Conservation (phyloP, 2,113 vertebrate species). For the Dunckerocampus dactyliophorus region DNA sequence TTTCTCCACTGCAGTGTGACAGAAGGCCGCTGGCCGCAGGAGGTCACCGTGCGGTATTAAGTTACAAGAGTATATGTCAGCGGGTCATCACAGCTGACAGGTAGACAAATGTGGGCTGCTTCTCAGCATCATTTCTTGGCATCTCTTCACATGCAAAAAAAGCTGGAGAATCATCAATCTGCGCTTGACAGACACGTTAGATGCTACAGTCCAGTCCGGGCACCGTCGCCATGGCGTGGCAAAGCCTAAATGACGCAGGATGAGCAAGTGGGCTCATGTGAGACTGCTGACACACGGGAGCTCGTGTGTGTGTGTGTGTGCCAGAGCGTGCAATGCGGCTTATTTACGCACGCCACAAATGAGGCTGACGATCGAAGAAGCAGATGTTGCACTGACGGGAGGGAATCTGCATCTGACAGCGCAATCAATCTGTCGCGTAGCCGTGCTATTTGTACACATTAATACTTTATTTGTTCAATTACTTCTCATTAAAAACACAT, state of each 20-base stretch:
- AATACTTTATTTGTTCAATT: neutral
- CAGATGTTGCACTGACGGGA: constrained; percentile 30
- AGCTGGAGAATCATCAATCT: constrained; percentile 1
- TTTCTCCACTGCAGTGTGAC: constrained; percentile 26
- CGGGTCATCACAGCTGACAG: constrained; percentile 16
- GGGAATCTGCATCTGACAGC: constrained; percentile 20
- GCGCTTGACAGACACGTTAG: neutral
- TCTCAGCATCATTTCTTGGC: constrained; percentile 6
- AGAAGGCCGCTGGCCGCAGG: constrained; percentile 22
- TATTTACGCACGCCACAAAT: constrained; percentile 73
- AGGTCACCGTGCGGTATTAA: constrained; percentile 17
- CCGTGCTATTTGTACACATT: constrained; percentile 11
- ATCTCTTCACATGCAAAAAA: constrained; percentile 13
- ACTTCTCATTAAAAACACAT: neutral
- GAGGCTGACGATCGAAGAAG: constrained; percentile 19
- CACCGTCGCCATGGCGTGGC: neutral
- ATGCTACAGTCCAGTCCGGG: neutral
- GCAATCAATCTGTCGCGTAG: constrained; percentile 8
- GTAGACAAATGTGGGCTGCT: constrained; percentile 17
- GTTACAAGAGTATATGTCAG: constrained; percentile 26
- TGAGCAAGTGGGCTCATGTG: constrained; percentile 49
- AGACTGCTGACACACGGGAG: constrained; percentile 50
- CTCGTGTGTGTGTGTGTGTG: constrained; percentile 28
- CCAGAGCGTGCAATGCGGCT: constrained; percentile 42
- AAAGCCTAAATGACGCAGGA: constrained; percentile 23